phyloP scores from a whole-genome alignment of 2,113 vertebrate species.

The Echinops telfairi region DNA sequence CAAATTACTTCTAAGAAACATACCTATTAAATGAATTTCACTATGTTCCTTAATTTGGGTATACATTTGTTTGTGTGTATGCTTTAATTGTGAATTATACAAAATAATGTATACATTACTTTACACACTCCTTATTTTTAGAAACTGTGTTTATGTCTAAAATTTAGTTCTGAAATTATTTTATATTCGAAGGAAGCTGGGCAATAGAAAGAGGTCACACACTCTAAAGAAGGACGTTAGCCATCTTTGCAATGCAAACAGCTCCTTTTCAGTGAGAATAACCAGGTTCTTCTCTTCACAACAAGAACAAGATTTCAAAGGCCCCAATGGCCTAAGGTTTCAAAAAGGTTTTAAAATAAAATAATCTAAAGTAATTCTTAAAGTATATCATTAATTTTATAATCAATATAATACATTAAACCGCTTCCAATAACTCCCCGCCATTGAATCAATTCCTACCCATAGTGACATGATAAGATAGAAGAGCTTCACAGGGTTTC shows the following conservation, averaged over 20 bases:
- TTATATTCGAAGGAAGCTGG: neutral
- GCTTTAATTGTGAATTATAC: constrained; percentile 51
- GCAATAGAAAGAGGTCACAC: neutral
- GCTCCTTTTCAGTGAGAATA: neutral
- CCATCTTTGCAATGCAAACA: neutral
- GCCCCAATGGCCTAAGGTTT: constrained; percentile 26
- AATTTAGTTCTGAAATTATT: constrained; percentile 58
- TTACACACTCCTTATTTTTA: constrained; percentile 62
- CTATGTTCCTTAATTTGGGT: constrained; percentile 62
- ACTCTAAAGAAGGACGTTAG: neutral
- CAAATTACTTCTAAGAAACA: constrained; percentile 54
- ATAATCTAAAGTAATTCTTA: constrained; percentile 22
- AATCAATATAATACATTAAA: too few species aligned
- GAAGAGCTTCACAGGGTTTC: too few species aligned
- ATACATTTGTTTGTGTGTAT: neutral
- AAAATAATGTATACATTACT: neutral
- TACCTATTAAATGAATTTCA: constrained; percentile 70
- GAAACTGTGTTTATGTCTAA: constrained; percentile 39
- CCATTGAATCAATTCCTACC: too few species aligned
- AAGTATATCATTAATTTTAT: neutral
- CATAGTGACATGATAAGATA: too few species aligned
- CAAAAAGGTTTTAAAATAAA: constrained; percentile 34
- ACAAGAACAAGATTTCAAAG: constrained; percentile 12
- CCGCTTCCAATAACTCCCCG: too few species aligned
- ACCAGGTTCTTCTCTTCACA: too few species aligned